phyloP scores from a whole-genome alignment of 2,113 vertebrate genomes.

The Pterophyllum scalare region DNA sequence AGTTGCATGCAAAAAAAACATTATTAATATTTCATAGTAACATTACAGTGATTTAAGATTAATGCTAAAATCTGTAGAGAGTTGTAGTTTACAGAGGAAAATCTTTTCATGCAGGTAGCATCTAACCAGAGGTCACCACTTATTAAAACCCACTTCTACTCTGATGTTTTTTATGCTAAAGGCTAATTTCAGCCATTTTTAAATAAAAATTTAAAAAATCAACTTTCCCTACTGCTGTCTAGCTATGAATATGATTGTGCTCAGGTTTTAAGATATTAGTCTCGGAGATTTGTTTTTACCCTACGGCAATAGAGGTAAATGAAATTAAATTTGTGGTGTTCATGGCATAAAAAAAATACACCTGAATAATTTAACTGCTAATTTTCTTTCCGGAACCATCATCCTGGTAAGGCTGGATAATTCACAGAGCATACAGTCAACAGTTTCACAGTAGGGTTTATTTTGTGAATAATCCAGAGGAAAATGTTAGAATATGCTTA shows the following conservation, averaged over 20 bases:
- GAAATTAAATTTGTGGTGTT: neutral
- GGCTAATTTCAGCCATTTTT: neutral
- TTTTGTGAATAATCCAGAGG: constrained; percentile 8
- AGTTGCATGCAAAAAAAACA: neutral
- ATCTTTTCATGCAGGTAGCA: constrained; percentile 6
- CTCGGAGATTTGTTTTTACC: neutral
- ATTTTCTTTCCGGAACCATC: neutral
- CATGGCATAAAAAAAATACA: neutral
- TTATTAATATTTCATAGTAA: neutral
- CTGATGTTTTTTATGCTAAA: constrained; percentile 2
- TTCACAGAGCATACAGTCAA: neutral
- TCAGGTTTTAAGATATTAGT: neutral
- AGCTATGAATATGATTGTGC: neutral
- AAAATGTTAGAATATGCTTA: neutral
- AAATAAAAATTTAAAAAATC: neutral
- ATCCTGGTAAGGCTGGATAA: neutral
- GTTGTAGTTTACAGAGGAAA: neutral
- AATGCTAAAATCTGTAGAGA: neutral
- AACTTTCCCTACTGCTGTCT: neutral
- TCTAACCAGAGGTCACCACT: neutral
- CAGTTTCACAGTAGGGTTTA: neutral
- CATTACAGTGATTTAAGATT: neutral
- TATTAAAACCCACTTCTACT: neutral
- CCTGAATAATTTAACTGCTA: constrained; percentile 1
- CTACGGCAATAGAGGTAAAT: neutral